Percentiles rank a stretch among this genome's conserved stretches.
Conservation (phyloP, 2,888 invertebrate species). For the Tenthredo notha region DNA sequence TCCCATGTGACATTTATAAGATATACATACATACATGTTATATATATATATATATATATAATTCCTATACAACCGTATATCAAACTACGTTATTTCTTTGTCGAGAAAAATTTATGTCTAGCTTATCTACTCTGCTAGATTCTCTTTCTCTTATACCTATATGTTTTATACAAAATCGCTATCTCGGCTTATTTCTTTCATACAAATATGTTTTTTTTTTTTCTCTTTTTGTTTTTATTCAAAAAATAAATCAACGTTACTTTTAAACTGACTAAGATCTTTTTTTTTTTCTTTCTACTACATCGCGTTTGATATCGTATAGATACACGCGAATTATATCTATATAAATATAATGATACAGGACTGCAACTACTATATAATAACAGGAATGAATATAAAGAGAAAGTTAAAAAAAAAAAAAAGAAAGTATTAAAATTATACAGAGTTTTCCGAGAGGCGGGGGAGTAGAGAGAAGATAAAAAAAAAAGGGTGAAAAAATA, state of each 20-base stretch:
- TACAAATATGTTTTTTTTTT: neutral
- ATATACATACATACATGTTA: neutral
- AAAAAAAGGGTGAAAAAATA: neutral
- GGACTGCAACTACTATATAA: too few relatives aligned
- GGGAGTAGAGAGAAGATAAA: neutral
- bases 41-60: neutral
- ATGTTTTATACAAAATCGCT: neutral
- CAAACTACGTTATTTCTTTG: neutral
- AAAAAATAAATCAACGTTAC: neutral
- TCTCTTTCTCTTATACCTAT: neutral
- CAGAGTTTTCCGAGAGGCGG: neutral
- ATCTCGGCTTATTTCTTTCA: neutral
- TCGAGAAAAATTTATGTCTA: neutral
- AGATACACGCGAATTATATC: neutral
- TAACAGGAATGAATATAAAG: neutral
- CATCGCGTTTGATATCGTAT: neutral
- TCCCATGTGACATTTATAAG: constrained; percentile 3
- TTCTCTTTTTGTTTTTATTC: neutral
- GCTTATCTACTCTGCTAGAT: neutral
- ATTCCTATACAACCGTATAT: neutral
- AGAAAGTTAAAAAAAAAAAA: neutral
- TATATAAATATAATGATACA: too few relatives aligned
- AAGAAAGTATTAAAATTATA: constrained; percentile 20
- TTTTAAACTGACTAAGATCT: neutral
- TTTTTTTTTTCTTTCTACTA: neutral